Percentiles rank a stretch among this genome's conserved stretches.
These are phyloP conservation scores for Cygnus buccinator DNA, from an alignment of 2,113 vertebrate species.

Conservation along the genomic window DNA sequence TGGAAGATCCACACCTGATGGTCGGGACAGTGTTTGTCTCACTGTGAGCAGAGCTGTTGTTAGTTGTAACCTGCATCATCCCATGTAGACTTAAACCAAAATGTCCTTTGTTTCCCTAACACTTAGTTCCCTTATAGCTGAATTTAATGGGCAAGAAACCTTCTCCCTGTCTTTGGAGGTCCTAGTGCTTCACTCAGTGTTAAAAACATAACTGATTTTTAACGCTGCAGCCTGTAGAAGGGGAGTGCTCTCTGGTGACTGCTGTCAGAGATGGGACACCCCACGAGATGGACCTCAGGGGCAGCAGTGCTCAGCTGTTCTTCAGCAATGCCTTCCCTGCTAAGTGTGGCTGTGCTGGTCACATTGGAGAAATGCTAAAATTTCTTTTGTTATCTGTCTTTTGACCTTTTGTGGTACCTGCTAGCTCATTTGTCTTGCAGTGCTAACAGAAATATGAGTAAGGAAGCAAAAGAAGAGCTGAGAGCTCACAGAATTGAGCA, in stretches of 20 bases:
- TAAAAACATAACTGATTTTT: neutral
- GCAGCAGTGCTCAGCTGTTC: neutral
- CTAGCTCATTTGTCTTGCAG: conserved; percentile 25
- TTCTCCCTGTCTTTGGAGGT: neutral
- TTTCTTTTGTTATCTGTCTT: neutral
- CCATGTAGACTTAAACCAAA: neutral
- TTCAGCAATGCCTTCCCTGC: neutral
- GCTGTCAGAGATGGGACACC: neutral
- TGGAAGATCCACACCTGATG: neutral
- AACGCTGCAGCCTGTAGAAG: neutral
- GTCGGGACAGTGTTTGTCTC: neutral
- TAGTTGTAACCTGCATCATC: neutral
- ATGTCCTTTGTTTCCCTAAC: neutral
- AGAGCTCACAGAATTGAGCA: neutral
- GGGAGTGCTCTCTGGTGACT: neutral
- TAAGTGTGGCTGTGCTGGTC: neutral
- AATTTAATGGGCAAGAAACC: neutral
- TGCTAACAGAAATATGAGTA: neutral
- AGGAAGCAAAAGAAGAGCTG: neutral
- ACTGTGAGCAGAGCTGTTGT: neutral
- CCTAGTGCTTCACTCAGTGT: neutral
- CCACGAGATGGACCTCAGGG: rapidly evolving
- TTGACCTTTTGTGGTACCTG: conserved; percentile 20
- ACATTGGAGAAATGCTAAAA: neutral
- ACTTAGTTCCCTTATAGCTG: neutral